A percentile compares a stretch with the other conserved stretches of the same genome.
phyloP scores from a whole-genome alignment of 2,888 invertebrate species.

The Frankliniella intonsa region DNA sequence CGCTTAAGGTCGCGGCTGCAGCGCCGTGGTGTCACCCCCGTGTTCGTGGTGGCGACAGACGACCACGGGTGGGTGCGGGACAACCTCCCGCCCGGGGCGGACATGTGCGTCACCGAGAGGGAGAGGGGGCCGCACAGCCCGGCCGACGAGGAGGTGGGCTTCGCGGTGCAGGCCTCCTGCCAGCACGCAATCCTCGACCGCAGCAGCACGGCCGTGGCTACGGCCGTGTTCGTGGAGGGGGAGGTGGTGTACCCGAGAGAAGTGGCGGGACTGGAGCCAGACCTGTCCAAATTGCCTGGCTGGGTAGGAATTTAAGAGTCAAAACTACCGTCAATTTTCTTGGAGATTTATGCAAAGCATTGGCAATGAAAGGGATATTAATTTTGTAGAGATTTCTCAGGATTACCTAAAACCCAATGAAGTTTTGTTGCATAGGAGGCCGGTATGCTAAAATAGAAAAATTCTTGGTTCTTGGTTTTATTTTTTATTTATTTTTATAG shows the following conservation, averaged over 20 bases:
- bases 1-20: neutral
- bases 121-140: neutral
- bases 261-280: neutral
- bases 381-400: neutral
- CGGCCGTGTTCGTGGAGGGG: neutral
- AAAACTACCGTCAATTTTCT: no score
- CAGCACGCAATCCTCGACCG: neutral
- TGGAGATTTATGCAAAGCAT: neutral
- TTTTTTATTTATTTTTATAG: no score
- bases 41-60: constrained; percentile 17
- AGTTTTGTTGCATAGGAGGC: neutral
- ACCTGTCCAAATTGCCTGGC: neutral
- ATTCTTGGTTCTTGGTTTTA: neutral
- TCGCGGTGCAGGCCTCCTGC: neutral
- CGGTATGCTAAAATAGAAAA: neutral
- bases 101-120: neutral
- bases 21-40: neutral
- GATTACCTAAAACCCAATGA: no score
- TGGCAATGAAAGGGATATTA: neutral
- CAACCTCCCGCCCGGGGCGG: neutral
- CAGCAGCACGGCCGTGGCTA: neutral
- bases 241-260: neutral
- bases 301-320: neutral
- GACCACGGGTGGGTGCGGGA: neutral
- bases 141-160: neutral